These are phyloP conservation scores for Seira musarum DNA, from an alignment of 2,888 invertebrate genomes.

Conservation along the genomic window DNA sequence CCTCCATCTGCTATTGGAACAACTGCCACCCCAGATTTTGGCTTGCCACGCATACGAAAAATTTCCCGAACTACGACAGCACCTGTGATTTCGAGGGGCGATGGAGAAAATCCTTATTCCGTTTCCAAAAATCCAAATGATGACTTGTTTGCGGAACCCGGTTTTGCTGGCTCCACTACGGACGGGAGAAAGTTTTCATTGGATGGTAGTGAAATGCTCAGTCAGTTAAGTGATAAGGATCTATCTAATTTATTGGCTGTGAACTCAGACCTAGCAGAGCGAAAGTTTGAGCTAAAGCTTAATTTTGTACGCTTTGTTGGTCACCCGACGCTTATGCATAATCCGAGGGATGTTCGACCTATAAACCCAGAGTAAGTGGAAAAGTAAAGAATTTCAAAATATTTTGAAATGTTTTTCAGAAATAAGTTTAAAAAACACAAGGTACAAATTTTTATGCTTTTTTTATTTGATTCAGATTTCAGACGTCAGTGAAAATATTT, in stretches of 20 bases:
- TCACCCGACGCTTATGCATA: conserved; percentile 87
- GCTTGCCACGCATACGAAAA: conserved; percentile 29
- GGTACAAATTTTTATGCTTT: conserved; percentile 17
- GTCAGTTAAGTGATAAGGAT: conserved; percentile 72
- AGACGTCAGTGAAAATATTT: conserved; percentile 68
- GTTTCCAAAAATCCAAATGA: conserved; percentile 53
- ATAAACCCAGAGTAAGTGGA: conserved; percentile 60
- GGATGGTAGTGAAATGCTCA: conserved; percentile 59
- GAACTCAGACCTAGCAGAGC: conserved; percentile 89
- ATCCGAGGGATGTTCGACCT: conserved; percentile 62
- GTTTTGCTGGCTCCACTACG: conserved; percentile 27
- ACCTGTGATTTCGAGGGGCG: conserved; percentile 52
- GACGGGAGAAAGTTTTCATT: conserved; percentile 50
- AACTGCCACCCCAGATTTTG: conserved; percentile 33
- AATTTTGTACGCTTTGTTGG: conserved; percentile 97
- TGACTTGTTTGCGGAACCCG: conserved; percentile 49
- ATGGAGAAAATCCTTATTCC: conserved; percentile 62
- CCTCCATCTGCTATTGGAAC: not conserved
- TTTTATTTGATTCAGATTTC: conserved; percentile 55
- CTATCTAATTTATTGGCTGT: conserved; percentile 93
- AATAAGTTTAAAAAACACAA: not conserved
- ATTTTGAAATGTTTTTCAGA: no score
- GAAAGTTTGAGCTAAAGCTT: conserved; percentile 71
- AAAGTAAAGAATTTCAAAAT: not conserved
- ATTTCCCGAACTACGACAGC: conserved; percentile 41